Base-by-base conservation (phyloP, 2,113 vertebrate genomes). In the Rhynchomys soricoides region DNA sequence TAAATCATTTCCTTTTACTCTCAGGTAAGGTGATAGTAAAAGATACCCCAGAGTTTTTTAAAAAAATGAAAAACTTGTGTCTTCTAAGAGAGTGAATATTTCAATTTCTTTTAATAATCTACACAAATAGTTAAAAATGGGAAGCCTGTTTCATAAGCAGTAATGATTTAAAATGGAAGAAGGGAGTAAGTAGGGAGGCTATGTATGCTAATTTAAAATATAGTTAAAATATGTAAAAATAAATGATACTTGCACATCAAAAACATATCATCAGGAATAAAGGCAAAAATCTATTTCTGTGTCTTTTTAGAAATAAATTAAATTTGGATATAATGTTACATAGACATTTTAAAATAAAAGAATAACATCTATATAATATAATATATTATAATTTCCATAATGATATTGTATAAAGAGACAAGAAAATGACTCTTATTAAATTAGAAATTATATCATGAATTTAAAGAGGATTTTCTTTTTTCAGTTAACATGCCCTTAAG, bases 31-130 rank as follows among this genome's bases (percentile, higher is more conserved):
- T 16, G 52, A 82, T 34, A 37, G 66, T 74, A 48, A 91, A 91
- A 97, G 66, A 93, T 86, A 93, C 75, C 92, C 26, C 34, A 86
- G 57, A 83, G 48, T 74, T 75, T 75, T 79, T 90, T 86, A 93
- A 64, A 62, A 71, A 62, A 64, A 29, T 48, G 24, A 45, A 59
- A 81, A 26, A 26, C 74, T 43, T 88, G 40, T 86, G 40, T 71
- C 89, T 96, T 93, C 40, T 1, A 96, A 86, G 62, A 90, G 37
- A 93, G 75, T 9, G 0, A 94, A 94, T 55, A 90, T 95, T 96
- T 95, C 40, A 90, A 92, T 95, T 57, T 97, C 3, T 40, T 95
- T 94, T 95, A 94, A 96, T 94, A 97, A 96, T 96, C n/a, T 29
- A 68, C 52, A 55, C 24, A 93, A 81, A 70, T 85, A 31, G 68